Conservation (phyloP, 2,797 vertebrate species). For the Garrulus glandarius region DNA sequence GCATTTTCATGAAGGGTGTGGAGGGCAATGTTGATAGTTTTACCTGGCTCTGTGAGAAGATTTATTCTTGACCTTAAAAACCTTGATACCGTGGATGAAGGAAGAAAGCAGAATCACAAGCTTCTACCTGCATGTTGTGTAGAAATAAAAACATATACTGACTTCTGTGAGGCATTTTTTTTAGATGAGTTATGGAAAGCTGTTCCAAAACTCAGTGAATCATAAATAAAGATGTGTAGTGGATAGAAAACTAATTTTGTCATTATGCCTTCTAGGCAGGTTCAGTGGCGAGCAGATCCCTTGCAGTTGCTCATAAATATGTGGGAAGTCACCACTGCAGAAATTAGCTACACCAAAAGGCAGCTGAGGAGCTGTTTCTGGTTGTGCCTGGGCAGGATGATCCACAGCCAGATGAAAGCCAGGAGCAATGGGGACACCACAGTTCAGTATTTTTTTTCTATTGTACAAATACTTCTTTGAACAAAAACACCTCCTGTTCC, state of each 20-base stretch:
- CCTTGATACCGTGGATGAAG: not conserved
- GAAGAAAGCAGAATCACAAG: not conserved
- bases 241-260: not conserved
- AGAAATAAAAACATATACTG: not conserved
- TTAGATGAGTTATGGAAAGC: not conserved
- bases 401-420: not conserved
- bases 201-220: not conserved
- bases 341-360: not conserved
- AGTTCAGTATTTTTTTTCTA: not conserved
- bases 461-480: not conserved
- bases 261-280: not conserved
- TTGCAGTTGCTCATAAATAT: not conserved
- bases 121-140: not conserved
- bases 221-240: not conserved
- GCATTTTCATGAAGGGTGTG: not conserved
- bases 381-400: not conserved
- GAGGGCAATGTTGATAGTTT: not conserved
- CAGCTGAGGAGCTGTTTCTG: not conserved
- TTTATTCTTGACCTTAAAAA: not conserved
- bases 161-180: not conserved
- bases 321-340: not conserved
- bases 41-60: not conserved
- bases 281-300: not conserved
- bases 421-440: not conserved
- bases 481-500: not conserved